A percentile compares a stretch with the other conserved stretches of the same genome.
phyloP scores from a whole-genome alignment of 1,140 invertebrate species.

The Ostrea edulis region DNA sequence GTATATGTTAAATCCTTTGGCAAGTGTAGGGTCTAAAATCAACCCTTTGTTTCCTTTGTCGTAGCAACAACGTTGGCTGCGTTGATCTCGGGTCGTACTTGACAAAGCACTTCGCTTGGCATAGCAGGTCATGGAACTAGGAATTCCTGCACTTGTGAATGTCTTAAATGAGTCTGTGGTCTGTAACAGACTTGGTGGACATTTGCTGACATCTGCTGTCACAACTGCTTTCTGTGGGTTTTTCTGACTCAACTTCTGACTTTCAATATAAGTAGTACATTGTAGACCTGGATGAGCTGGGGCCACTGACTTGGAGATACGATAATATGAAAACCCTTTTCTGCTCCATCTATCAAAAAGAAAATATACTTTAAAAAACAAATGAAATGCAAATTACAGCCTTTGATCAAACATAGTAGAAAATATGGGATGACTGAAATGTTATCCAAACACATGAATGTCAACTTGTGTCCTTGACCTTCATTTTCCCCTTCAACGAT shows the following conservation, averaged over 20 bases:
- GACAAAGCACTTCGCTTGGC: not conserved
- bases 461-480: too few relatives aligned
- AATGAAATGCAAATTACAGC: too few relatives aligned
- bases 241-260: not conserved
- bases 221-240: not conserved
- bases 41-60: slow-evolving; percentile 20
- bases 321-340: slow-evolving; percentile 21
- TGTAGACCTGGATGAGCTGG: not conserved
- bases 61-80: slow-evolving; percentile 23
- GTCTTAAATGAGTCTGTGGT: not conserved
- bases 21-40: not conserved
- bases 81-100: not conserved
- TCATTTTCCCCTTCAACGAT: too few relatives aligned
- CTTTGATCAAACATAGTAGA: too few relatives aligned
- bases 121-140: not conserved
- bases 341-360: not conserved
- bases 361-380: not conserved
- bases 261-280: not conserved
- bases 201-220: slow-evolving; percentile 4
- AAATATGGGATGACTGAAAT: too few relatives aligned
- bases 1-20: slow-evolving; percentile 28
- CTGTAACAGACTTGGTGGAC: not conserved
- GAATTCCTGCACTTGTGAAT: slow-evolving; percentile 18
- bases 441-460: too few relatives aligned
- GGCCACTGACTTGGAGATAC: not conserved